These are phyloP conservation scores for Nycticebus coucang DNA, from an alignment of 2,113 vertebrate genomes.

Conservation along the genomic window DNA sequence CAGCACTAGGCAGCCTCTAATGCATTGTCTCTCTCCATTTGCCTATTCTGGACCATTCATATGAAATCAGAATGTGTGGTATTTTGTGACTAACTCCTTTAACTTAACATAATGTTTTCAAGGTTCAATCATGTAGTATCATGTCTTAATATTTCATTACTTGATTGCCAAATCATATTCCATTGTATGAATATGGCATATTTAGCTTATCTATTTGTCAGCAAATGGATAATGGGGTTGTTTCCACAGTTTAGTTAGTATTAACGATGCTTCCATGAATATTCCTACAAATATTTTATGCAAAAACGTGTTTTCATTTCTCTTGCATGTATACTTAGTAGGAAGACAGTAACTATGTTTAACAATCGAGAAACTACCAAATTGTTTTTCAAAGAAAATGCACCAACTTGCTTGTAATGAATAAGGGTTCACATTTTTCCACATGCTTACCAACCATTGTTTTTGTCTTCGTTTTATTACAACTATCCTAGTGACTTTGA, in stretches of 20 bases:
- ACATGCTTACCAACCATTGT: neutral
- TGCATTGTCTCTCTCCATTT: neutral
- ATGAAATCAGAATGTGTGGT: neutral
- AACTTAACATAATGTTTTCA: neutral
- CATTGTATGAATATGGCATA: neutral
- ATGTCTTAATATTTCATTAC: neutral
- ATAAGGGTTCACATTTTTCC: neutral
- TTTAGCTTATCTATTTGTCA: neutral
- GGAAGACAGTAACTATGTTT: neutral
- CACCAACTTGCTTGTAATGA: neutral
- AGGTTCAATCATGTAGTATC: neutral
- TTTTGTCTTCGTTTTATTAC: neutral
- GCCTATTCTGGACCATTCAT: neutral
- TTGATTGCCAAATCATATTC: neutral
- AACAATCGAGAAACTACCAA: neutral
- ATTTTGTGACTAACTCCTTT: neutral
- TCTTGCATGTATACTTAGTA: neutral
- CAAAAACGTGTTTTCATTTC: neutral
- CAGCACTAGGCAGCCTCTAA: neutral
- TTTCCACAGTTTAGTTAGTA: neutral
- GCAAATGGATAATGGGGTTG: neutral
- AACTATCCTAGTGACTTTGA: neutral
- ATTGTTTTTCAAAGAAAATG: neutral
- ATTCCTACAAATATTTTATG: neutral
- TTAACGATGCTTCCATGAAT: neutral